Base-by-base conservation (phyloP, 1,140 invertebrate species). In the Mizuhopecten yessoensis region DNA sequence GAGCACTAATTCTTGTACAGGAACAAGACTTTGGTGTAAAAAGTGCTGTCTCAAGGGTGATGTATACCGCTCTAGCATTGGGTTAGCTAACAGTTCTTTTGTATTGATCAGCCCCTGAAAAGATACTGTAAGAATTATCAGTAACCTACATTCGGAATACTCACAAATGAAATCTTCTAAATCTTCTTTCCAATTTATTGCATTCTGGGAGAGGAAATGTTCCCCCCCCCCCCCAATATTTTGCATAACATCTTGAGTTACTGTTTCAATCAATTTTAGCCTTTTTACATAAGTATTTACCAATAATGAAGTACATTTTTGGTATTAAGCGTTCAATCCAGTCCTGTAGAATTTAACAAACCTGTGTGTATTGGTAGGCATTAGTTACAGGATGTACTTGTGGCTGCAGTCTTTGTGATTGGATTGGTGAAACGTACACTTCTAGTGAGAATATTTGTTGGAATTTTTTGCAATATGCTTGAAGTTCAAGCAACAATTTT, bases 21-120 rank as follows among this genome's bases (percentile, higher is more conserved):
- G 57, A 75, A 75, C 57, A 75, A 75, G 57, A 75, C 57, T 75
- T 75, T n/a, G n/a, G 57, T 75, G 57, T 75, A 75, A 75, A 75
- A 75, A 75, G 23, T 75, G 57, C 29, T 75, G 57, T 75, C 57
- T 29, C 57, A 75, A 7, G 57, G 57, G 57, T 75, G 57, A 75
- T 75, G 29, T 75, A 75, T 75, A 75, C 57, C 7, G 57, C 57
- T 75, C 57, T n/a, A 75, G 57, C 29, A 75, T 75, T 75, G 23
- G 57, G 57, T 75, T 75, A 29, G 57, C n/a, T n/a, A n/a, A n/a
- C 9, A n/a, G 57, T 75, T 75, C 57, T 29, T 29, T n/a, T 75
- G 57, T 75, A 75, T 75, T 29, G 57, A 75, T 75, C n/a, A 29
- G 57, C 57, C 29, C 57, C 29, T 23, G 57, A 9, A 29, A 75